Evolutionary conservation across 1,140 invertebrate species (phyloP), one percentile per base, ranked within the genome.

Genomic region (Cryptotermes secundus): DNA sequence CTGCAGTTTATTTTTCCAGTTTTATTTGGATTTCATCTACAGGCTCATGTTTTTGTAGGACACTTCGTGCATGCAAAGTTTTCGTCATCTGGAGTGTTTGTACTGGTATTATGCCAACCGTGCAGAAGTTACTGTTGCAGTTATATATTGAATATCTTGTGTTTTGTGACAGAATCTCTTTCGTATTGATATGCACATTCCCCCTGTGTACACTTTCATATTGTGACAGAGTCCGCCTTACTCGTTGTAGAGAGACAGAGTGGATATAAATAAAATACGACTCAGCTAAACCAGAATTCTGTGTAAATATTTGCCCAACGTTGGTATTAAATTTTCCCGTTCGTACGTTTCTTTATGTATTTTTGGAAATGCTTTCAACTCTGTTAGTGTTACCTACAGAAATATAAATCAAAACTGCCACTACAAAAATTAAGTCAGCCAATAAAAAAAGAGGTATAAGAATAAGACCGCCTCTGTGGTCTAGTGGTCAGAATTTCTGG

Each of bases 41-140:
- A n/a, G n/a, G n/a, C n/a, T n/a, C n/a, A 72, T n/a, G 22, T 72
- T 72, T 72, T 72, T 72, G n/a, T 72, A 72, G 59, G 59, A 72
- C 59, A 31, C 14, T n/a, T 9, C 19, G 45, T 31, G 31, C 26
- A 72, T n/a, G 1, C 59, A 72, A 72, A 72, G 59, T 31, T 72
- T 72, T 72, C 59, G 59, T 72, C 26, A 31, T 10, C 9, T 72
- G 59, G 6, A 72, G 59, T 72, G 59, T 72, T 72, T 72, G 59
- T 31, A 72, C 14, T 72, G 59, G 26, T 31, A 31, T 72, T 72
- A 72, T 72, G 31, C 26, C 26, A 72, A 72, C 59, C 26, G 26
- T 9, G 53, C 59, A 72, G 19, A 31, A 9, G 26, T 31, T 72
- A 49, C 45, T 19, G 45, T 49, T 19, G 45, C n/a, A 19, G 3